Conservation (phyloP, 2,888 invertebrate genomes). For the Bimastos eiseni region DNA sequence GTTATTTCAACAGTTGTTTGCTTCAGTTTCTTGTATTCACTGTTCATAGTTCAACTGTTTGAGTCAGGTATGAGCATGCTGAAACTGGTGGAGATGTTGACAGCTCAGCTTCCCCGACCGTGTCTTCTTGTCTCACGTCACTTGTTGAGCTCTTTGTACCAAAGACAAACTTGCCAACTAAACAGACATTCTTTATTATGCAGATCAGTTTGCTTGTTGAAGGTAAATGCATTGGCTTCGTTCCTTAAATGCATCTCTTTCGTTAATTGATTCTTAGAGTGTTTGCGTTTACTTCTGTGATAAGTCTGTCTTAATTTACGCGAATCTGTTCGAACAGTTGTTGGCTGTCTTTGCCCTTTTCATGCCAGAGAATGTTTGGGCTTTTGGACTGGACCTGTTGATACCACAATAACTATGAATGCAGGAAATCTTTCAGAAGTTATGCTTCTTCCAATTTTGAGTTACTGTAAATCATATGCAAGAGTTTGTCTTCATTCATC, state of each 20-base stretch:
- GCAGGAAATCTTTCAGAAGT: no score
- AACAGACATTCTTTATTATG: not conserved
- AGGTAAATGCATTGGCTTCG: not conserved
- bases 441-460: no score
- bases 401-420: no score
- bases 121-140: not conserved
- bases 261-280: not conserved
- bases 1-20: not conserved
- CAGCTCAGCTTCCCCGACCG: not conserved
- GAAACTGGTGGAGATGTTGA: not conserved
- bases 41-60: not conserved
- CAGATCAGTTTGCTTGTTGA: not conserved
- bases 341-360: no score
- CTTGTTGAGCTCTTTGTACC: not conserved
- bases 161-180: not conserved
- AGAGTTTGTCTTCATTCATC: no score
- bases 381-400: no score
- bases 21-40: not conserved
- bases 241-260: not conserved
- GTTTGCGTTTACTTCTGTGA: not conserved
- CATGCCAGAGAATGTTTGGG: no score
- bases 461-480: no score
- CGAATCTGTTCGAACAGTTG: no score
- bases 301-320: no score
- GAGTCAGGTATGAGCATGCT: constrained; percentile 9